Percentiles rank a stretch among this genome's conserved stretches.
These are phyloP conservation scores for Oreochromis aureus DNA, from an alignment of 2,113 vertebrate species.

Conservation along the genomic window DNA sequence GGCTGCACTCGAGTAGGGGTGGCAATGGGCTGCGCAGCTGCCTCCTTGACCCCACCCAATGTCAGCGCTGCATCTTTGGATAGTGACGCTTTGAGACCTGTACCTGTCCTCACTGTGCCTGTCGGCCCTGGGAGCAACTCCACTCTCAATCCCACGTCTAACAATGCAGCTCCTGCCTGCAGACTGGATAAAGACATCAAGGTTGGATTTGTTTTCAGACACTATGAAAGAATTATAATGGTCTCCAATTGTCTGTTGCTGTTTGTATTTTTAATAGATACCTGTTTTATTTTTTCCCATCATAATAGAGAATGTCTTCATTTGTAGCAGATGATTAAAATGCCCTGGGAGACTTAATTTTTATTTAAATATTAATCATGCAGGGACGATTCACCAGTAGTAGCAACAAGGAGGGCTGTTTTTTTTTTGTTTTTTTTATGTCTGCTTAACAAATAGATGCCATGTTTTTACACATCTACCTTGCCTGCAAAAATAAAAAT, in stretches of 20 bases:
- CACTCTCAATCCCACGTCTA: constrained; percentile 61
- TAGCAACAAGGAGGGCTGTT: not conserved
- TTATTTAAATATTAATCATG: not conserved
- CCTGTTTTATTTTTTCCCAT: not conserved
- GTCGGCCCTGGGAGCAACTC: constrained; percentile 47
- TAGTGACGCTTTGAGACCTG: constrained; percentile 71
- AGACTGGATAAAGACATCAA: constrained; percentile 88
- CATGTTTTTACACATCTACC: not conserved
- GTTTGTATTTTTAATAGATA: not conserved
- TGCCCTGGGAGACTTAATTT: not conserved
- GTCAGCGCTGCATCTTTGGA: constrained; percentile 78
- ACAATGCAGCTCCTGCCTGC: constrained; percentile 62
- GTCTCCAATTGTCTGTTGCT: not conserved
- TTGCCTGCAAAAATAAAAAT: not conserved
- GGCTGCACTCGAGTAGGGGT: constrained; percentile 63
- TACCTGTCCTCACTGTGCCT: constrained; percentile 57
- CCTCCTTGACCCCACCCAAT: constrained; percentile 78
- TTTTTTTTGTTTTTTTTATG: not conserved
- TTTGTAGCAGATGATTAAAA: not conserved
- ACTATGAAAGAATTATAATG: not conserved
- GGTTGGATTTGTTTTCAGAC: constrained; percentile 61
- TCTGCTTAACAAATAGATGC: not conserved
- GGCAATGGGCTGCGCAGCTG: constrained; percentile 79
- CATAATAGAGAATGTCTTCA: not conserved
- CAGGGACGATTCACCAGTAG: not conserved